Evolutionary conservation across 2,113 vertebrate genomes (phyloP), one percentile per base, ranked within the genome.

Genomic region (Protobothrops flavoviridis): DNA sequence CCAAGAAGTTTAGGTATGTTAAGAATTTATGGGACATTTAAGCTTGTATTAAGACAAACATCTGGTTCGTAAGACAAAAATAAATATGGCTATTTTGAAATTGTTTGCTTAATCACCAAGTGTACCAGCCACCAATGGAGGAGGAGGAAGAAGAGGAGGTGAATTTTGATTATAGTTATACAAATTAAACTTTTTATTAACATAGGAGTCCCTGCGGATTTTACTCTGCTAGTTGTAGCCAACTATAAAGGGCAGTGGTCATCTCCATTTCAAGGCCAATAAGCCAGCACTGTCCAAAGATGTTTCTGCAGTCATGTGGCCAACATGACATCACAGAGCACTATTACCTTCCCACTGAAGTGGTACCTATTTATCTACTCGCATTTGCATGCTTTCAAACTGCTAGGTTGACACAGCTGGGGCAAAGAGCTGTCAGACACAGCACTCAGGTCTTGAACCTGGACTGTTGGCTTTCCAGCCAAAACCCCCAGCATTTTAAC

Each of bases 101-200:
- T 85, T 20, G 1, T 5, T 8, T 0, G 0, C 0, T 92, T 29
- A 15, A 39, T 53, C n/a, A 1, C 3, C 1, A 5, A 0, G 2
- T 0, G 33, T 0, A 5, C 33, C 0, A 1, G 6, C 24, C 57
- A 0, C 5, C 10, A 81, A 61, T 23, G 20, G 26, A 5, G 1
- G 4, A 5, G 39, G 12, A 2, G 11, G 9, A 52, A 23, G 3
- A 50, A 17, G 7, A 1, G 5, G 3, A 20, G 52, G 0, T 12
- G 8, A 17, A 48, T n/a, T 3, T 55, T 90, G 45, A 86, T 95
- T 90, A 57, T n/a, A 23, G 4, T 0, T 2, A 43, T 53, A 15
- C 50, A 43, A 11, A 45, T 5, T 85, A 90, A 90, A 20, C 13
- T 45, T 90, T 57, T 55, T 12, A 59, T n/a, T 91, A 86, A 87